Evolutionary conservation across 2,113 vertebrate genomes (phyloP).

Genomic region (Sula dactylatra): DNA sequence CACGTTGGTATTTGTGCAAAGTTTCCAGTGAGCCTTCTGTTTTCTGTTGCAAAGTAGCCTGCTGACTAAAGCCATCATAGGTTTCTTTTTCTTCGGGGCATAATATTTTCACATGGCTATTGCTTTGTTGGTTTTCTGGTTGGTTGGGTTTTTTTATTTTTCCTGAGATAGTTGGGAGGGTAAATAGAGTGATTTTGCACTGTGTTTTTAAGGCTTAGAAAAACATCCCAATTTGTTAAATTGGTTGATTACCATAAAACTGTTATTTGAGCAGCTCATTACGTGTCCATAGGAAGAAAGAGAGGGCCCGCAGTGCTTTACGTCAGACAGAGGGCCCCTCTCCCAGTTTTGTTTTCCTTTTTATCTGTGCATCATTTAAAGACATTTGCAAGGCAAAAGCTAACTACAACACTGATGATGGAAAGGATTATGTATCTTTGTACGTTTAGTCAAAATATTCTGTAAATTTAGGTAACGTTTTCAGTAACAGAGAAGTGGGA

Average conservation of each 20-base stretch:
- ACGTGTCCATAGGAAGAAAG: fast-evolving
- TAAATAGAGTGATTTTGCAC: background rate
- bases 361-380: background rate
- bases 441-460: background rate
- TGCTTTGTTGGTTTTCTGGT: background rate
- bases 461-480: background rate
- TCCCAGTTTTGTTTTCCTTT: background rate
- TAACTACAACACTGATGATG: background rate
- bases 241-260: background rate
- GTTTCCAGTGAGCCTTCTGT: background rate
- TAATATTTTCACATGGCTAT: background rate
- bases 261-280: background rate
- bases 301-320: background rate
- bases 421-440: background rate
- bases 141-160: background rate
- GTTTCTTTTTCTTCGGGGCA: background rate
- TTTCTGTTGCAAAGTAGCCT: background rate
- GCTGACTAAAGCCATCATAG: background rate
- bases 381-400: background rate
- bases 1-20: constrained; percentile 16
- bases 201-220: background rate
- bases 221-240: background rate
- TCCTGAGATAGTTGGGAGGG: background rate
- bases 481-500: background rate
- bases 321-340: background rate